A percentile compares a stretch with the other conserved stretches of the same genome.
phyloP scores from a whole-genome alignment of 1,140 invertebrate species.

The Anoplolepis gracilipes region DNA sequence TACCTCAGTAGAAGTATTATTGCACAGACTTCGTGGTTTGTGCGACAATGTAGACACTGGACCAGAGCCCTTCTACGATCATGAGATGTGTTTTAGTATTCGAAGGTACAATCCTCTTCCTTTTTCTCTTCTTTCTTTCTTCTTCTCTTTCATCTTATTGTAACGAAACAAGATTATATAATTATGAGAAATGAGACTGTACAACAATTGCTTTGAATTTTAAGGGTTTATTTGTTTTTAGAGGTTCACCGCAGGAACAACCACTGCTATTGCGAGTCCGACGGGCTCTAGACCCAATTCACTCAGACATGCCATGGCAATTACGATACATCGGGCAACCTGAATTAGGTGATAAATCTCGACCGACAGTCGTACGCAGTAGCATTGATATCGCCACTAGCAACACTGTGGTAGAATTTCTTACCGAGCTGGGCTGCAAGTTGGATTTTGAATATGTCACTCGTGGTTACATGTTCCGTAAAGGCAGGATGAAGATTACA shows the following conservation, averaged over 20 bases:
- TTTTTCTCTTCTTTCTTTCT: background rate
- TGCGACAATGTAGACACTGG: slow-evolving; percentile 97
- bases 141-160: too few species aligned
- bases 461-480: slow-evolving; percentile 97
- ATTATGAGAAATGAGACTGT: slow-evolving; percentile 8
- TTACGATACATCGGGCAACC: slow-evolving; percentile 96
- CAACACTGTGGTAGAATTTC: slow-evolving; percentile 95
- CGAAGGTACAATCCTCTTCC: slow-evolving; percentile 84
- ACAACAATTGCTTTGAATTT: background rate
- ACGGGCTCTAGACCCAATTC: slow-evolving; percentile 89
- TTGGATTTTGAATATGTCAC: slow-evolving; percentile 97
- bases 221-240: slow-evolving; percentile 77
- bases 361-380: slow-evolving; percentile 95
- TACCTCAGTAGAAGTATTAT: slow-evolving; percentile 95
- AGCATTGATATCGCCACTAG: slow-evolving; percentile 97
- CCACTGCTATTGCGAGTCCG: slow-evolving; percentile 91
- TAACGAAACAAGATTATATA: background rate
- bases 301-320: slow-evolving; percentile 93
- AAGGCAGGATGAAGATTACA: slow-evolving; percentile 98
- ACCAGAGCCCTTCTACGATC: slow-evolving; percentile 96
- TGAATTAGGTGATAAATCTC: slow-evolving; percentile 94
- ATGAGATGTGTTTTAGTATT: slow-evolving; percentile 94
- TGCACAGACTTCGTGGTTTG: slow-evolving; percentile 95
- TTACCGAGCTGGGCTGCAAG: slow-evolving; percentile 95
- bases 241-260: slow-evolving; percentile 85